Evolutionary conservation across 2,888 invertebrate genomes (phyloP).

Genomic region (Amblyteles armatorius): DNA sequence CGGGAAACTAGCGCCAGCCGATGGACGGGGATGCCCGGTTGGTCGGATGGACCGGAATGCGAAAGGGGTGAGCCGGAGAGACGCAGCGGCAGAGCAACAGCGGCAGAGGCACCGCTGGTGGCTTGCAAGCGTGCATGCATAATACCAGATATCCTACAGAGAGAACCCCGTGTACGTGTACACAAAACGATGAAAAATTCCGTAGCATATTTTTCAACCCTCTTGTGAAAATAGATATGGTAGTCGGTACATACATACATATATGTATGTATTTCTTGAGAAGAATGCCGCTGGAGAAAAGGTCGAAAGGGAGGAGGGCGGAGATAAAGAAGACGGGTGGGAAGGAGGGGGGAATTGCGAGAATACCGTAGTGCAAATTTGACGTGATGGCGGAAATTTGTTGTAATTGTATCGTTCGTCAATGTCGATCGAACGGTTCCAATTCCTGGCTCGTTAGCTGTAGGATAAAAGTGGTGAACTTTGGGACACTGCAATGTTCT

Average conservation of each 20-base stretch:
- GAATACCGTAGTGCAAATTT: not conserved
- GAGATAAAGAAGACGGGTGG: not conserved
- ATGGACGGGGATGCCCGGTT: not conserved
- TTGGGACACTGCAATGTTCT: not conserved
- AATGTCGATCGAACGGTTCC: not conserved
- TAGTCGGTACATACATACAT: not conserved
- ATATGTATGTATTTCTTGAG: not conserved
- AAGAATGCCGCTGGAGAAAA: not conserved
- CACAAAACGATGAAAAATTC: constrained; percentile 47
- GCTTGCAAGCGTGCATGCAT: constrained; percentile 56
- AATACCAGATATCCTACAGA: constrained; percentile 51
- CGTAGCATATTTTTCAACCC: constrained; percentile 42
- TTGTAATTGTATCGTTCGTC: not conserved
- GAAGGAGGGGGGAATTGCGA: not conserved
- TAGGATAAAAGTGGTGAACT: too few species aligned
- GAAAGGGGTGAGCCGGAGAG: constrained; percentile 16
- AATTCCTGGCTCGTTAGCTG: not conserved
- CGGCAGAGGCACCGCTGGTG: constrained; percentile 1
- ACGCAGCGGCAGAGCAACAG: constrained; percentile 25
- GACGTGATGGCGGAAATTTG: not conserved
- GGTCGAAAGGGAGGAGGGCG: not conserved
- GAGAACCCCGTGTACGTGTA: constrained; percentile 12
- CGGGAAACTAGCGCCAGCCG: constrained; percentile 15
- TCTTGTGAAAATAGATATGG: constrained; percentile 3
- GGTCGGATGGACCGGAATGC: constrained; percentile 32